phyloP scores from a whole-genome alignment of 2,113 vertebrate species.

The Actenoides hombroni region DNA sequence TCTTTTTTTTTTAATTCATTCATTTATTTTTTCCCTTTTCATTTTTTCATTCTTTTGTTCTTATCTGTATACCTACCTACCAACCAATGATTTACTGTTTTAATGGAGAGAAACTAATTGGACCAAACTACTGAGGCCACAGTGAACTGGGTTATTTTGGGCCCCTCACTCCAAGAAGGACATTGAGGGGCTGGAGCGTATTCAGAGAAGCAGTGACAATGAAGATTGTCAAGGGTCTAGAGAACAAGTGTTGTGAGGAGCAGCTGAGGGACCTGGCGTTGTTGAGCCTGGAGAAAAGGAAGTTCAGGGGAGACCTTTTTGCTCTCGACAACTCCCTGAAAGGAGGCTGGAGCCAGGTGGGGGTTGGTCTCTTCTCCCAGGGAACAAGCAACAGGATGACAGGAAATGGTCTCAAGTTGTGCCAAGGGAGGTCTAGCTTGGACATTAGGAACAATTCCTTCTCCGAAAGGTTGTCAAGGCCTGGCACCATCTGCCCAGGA shows the following conservation, averaged over 20 bases:
- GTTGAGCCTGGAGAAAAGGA: not conserved
- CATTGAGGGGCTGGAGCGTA: not conserved
- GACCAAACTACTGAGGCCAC: not conserved
- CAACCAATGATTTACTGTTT: not conserved
- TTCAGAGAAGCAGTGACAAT: not conserved
- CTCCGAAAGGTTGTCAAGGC: too few relatives aligned
- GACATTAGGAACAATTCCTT: too few relatives aligned
- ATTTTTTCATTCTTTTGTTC: too few relatives aligned
- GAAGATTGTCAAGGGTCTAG: not conserved
- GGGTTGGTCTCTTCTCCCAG: too few relatives aligned
- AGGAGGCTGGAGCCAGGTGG: too few relatives aligned
- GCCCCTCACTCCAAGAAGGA: not conserved
- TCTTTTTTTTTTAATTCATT: accelerated
- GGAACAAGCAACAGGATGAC: too few relatives aligned
- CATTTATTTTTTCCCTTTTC: not conserved
- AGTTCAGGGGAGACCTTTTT: not conserved
- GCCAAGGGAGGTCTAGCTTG: too few relatives aligned
- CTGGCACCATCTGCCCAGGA: too few relatives aligned
- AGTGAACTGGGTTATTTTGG: not conserved
- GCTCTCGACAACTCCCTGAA: too few relatives aligned
- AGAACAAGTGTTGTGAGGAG: not conserved
- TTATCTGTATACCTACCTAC: too few relatives aligned
- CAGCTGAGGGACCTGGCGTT: not conserved
- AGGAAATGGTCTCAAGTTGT: too few relatives aligned
- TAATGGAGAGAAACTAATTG: not conserved